These are phyloP conservation scores for Drosophila mimetica DNA, from an alignment of 2,888 invertebrate genomes.

Conservation along the genomic window DNA sequence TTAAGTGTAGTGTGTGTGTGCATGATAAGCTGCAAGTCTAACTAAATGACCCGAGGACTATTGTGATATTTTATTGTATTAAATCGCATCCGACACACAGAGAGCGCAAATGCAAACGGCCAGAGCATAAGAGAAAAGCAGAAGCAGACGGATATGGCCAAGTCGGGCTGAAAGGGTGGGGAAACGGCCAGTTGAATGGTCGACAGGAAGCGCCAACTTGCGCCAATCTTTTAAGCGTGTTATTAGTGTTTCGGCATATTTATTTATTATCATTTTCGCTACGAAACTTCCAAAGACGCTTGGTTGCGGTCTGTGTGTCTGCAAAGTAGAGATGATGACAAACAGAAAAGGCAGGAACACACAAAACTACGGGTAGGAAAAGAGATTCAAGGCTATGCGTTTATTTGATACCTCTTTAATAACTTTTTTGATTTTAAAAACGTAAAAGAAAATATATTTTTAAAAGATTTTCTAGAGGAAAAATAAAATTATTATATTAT, in stretches of 20 bases:
- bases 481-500: too few relatives aligned
- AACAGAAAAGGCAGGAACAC: slow-evolving; percentile 38
- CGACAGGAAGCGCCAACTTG: slow-evolving; percentile 75
- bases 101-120: slow-evolving; percentile 21
- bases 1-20: slow-evolving; percentile 18
- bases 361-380: neutral
- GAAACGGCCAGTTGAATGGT: slow-evolving; percentile 7
- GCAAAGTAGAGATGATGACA: slow-evolving; percentile 31
- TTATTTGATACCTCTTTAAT: slow-evolving; percentile 1
- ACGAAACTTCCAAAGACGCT: slow-evolving; percentile 34
- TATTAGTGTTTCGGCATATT: slow-evolving; percentile 79
- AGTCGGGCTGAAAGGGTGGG: slow-evolving; percentile 2
- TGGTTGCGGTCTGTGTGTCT: neutral
- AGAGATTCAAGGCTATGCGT: neutral
- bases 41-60: slow-evolving; percentile 84
- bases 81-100: slow-evolving; percentile 80
- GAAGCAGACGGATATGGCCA: slow-evolving; percentile 27
- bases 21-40: slow-evolving; percentile 82
- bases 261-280: slow-evolving; percentile 73
- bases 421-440: too few relatives aligned
- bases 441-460: too few relatives aligned
- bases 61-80: slow-evolving; percentile 84
- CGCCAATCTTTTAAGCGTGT: slow-evolving; percentile 76
- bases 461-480: too few relatives aligned
- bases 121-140: slow-evolving; percentile 11